Percentiles rank a stretch among this genome's conserved stretches.
Conservation (phyloP, 2,888 invertebrate genomes). For the Acanthococcus lagerstroemiae region DNA sequence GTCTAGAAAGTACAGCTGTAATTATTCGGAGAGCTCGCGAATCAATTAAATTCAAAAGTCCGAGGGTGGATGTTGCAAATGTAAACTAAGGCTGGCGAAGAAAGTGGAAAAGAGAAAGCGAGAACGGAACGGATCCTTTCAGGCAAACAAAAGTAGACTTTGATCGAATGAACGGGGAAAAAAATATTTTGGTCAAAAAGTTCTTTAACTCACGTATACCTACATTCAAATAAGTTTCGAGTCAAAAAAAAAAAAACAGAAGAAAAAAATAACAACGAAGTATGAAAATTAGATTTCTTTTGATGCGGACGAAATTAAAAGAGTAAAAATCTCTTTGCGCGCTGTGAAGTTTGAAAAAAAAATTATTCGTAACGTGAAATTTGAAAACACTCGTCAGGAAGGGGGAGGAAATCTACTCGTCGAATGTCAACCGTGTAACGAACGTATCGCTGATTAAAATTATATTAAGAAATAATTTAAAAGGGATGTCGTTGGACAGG, state of each 20-base stretch:
- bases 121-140: background rate
- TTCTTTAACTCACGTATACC: background rate
- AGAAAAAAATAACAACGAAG: too few species aligned
- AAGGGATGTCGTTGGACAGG: slow-evolving; percentile 6
- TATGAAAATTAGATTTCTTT: too few species aligned
- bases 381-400: background rate
- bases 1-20: slow-evolving; percentile 24
- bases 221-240: background rate
- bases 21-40: slow-evolving; percentile 21
- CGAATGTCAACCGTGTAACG: background rate
- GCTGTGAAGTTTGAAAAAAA: background rate
- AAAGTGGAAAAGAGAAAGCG: background rate
- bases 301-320: background rate
- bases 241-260: too few species aligned
- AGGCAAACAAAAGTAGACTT: background rate
- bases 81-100: too few species aligned
- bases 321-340: background rate
- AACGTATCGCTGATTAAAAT: slow-evolving; percentile 11
- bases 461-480: slow-evolving; percentile 21
- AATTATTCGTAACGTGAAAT: background rate
- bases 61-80: too few species aligned
- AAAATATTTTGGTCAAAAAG: background rate
- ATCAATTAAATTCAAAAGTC: slow-evolving; percentile 30
- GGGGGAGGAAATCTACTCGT: background rate
- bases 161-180: background rate